Evolutionary conservation across 2,113 vertebrate species (phyloP).

Genomic region (Phasianus colchicus): DNA sequence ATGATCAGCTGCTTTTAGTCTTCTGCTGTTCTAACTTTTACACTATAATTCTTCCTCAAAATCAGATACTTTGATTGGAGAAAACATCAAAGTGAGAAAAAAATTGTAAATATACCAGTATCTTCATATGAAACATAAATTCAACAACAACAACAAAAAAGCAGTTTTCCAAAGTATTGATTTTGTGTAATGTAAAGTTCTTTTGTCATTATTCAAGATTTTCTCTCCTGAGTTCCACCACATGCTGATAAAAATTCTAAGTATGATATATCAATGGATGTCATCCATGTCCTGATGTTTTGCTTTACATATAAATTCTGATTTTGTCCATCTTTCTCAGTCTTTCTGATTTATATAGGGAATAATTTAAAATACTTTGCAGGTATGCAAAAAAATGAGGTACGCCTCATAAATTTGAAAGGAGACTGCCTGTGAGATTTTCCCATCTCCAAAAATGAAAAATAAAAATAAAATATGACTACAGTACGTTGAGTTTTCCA

Average conservation of each 20-base stretch:
- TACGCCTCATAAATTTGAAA: neutral
- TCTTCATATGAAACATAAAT: neutral
- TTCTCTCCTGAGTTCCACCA: neutral
- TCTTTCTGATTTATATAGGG: neutral
- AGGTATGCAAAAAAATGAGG: neutral
- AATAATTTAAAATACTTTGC: neutral
- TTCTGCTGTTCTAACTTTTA: slow-evolving; percentile 3
- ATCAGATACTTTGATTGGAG: slow-evolving; percentile 28
- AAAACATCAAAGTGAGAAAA: slow-evolving; percentile 4
- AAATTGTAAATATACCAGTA: neutral
- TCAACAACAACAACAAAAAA: neutral
- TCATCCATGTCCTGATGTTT: neutral
- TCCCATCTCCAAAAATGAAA: slow-evolving; percentile 21
- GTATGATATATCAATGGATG: neutral
- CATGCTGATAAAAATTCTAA: neutral
- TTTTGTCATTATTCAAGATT: neutral
- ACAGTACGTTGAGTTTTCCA: slow-evolving; percentile 28
- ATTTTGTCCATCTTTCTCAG: neutral
- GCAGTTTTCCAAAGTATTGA: neutral
- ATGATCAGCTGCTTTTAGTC: neutral
- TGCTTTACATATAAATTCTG: neutral
- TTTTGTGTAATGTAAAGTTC: neutral
- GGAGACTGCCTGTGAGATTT: neutral
- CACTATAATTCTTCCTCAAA: slow-evolving; percentile 27
- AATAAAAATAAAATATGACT: slow-evolving; percentile 52